Evolutionary conservation across 1,140 invertebrate genomes (phyloP).

Genomic region (Microvelia longipes): DNA sequence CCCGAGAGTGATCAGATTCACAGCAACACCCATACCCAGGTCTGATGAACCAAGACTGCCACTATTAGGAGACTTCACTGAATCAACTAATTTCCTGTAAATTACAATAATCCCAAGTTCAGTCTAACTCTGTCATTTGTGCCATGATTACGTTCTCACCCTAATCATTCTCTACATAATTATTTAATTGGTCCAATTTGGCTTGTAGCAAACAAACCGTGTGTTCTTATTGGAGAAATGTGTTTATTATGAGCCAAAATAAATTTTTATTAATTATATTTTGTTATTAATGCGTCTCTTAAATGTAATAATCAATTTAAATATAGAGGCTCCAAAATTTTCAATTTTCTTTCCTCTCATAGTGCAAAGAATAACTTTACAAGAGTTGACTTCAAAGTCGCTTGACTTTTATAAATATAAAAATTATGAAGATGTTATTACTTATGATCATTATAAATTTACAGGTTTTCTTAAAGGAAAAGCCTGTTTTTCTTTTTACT

Average conservation of each 20-base stretch:
- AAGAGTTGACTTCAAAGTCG: too few species aligned
- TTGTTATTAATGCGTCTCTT: too few species aligned
- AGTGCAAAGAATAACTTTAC: too few species aligned
- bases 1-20: constrained; percentile 52
- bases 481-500: too few species aligned
- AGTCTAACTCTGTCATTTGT: neutral
- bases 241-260: neutral
- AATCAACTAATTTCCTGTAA: neutral
- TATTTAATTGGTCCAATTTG: neutral
- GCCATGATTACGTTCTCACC: neutral
- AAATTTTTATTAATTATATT: too few species aligned
- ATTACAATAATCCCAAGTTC: neutral
- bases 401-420: too few species aligned
- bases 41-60: constrained; percentile 34
- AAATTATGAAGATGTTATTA: too few species aligned
- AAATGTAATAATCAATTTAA: too few species aligned
- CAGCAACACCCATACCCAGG: constrained; percentile 61
- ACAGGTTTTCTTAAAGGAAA: too few species aligned
- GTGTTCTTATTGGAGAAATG: neutral
- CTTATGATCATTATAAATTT: too few species aligned
- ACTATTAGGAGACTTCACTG: neutral
- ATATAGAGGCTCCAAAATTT: too few species aligned
- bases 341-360: too few species aligned
- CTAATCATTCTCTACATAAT: neutral
- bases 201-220: neutral